Conservation (phyloP, 2,113 vertebrate species). For the Leucoraja erinaceus region DNA sequence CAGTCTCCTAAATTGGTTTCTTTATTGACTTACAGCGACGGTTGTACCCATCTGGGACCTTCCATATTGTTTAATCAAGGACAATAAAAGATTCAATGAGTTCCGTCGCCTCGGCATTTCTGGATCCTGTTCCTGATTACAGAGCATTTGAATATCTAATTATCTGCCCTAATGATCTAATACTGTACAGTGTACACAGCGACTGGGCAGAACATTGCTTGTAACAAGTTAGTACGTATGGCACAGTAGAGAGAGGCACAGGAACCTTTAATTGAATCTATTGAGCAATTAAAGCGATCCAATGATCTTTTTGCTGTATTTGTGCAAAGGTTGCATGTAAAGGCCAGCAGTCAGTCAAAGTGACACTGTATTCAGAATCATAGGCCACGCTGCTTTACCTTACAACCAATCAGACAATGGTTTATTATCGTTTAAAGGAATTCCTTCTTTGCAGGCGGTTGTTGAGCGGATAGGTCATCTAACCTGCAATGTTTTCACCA, state of each 20-base stretch:
- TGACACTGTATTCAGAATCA: neutral
- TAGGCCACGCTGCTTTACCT: neutral
- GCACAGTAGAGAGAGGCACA: neutral
- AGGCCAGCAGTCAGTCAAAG: neutral
- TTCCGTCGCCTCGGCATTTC: neutral
- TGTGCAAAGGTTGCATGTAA: neutral
- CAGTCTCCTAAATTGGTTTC: conserved; percentile 33
- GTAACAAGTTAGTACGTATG: neutral
- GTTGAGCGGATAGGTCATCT: too few relatives aligned
- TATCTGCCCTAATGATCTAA: neutral
- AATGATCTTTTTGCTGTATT: too few relatives aligned
- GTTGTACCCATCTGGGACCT: conserved; percentile 24
- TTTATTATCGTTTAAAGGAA: neutral
- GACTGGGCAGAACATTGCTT: neutral
- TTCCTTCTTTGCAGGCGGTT: neutral
- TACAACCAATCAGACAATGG: neutral
- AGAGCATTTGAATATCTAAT: neutral
- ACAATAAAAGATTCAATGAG: neutral
- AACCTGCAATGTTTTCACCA: too few relatives aligned
- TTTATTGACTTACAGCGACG: conserved; percentile 33
- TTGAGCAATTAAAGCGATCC: neutral
- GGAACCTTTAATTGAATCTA: neutral
- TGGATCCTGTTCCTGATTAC: conserved; percentile 19
- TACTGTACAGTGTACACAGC: neutral
- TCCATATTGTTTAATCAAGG: neutral